Evolutionary conservation across 2,888 invertebrate genomes (phyloP).

Genomic region (Meteorus cinctellus): DNA sequence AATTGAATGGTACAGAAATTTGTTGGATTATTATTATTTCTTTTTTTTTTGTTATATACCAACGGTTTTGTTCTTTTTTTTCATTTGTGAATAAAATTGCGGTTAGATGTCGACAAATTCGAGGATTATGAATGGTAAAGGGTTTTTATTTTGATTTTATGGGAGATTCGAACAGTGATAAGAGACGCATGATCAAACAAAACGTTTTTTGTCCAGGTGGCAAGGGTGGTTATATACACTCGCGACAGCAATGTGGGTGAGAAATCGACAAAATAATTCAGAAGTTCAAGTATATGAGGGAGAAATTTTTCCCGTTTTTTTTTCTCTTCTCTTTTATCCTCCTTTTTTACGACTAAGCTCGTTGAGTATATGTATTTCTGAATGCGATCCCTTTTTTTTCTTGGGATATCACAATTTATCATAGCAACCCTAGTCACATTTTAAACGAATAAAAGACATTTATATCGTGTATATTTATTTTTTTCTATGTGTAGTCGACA

Average conservation of each 20-base stretch:
- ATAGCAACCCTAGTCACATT: constrained; percentile 15
- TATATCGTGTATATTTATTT: neutral
- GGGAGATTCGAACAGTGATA: neutral
- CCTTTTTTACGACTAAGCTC: neutral
- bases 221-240: neutral
- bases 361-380: neutral
- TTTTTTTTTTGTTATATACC: neutral
- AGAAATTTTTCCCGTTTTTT: neutral
- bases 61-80: too few relatives aligned
- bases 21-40: neutral
- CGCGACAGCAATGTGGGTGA: neutral
- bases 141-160: neutral
- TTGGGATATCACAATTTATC: constrained; percentile 1
- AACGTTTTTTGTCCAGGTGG: constrained; percentile 6
- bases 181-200: constrained; percentile 5
- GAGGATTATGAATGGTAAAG: neutral
- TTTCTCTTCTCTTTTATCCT: neutral
- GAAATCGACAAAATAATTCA: constrained; percentile 16
- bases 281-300: constrained; percentile 3
- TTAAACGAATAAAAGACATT: neutral
- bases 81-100: neutral
- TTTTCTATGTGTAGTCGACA: neutral
- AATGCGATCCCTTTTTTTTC: neutral
- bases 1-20: too few relatives aligned
- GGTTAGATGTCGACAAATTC: neutral